Percentiles rank a stretch among this genome's conserved stretches.
phyloP scores from a whole-genome alignment of 1,140 invertebrate genomes.

The Anthonomus grandis region DNA sequence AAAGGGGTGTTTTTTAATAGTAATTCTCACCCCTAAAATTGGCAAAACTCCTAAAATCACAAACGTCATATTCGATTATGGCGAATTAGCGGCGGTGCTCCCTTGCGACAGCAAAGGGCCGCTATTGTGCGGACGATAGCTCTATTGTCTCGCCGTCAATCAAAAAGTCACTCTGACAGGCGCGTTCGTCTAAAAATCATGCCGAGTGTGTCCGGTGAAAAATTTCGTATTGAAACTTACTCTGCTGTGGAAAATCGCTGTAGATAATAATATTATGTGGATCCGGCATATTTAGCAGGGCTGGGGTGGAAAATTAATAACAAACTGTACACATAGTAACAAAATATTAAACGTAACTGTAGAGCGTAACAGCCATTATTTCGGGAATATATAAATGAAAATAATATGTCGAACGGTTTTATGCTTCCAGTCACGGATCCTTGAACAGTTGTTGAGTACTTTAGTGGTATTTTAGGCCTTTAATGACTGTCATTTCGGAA shows the following conservation, averaged over 20 bases:
- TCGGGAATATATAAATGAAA: conserved; percentile 5
- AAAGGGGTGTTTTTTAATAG: too few relatives aligned
- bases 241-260: background rate
- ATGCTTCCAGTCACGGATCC: conserved; percentile 16
- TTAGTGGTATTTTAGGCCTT: conserved; percentile 7
- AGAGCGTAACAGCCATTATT: background rate
- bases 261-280: background rate
- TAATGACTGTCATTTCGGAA: conserved; percentile 13
- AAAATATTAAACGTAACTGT: background rate
- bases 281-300: background rate
- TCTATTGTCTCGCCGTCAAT: conserved; percentile 5
- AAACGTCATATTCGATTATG: conserved; percentile 5
- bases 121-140: background rate
- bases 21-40: too few relatives aligned
- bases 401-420: conserved; percentile 16
- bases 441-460: conserved; percentile 15
- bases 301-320: background rate
- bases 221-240: background rate
- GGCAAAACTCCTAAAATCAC: too few relatives aligned
- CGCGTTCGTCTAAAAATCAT: conserved; percentile 4
- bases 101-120: conserved; percentile 6
- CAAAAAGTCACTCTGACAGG: background rate
- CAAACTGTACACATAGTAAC: background rate
- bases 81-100: conserved; percentile 7
- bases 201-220: conserved; percentile 4